These are phyloP conservation scores for Regulus satrapa DNA, from an alignment of 2,113 vertebrate species.

Conservation along the genomic window DNA sequence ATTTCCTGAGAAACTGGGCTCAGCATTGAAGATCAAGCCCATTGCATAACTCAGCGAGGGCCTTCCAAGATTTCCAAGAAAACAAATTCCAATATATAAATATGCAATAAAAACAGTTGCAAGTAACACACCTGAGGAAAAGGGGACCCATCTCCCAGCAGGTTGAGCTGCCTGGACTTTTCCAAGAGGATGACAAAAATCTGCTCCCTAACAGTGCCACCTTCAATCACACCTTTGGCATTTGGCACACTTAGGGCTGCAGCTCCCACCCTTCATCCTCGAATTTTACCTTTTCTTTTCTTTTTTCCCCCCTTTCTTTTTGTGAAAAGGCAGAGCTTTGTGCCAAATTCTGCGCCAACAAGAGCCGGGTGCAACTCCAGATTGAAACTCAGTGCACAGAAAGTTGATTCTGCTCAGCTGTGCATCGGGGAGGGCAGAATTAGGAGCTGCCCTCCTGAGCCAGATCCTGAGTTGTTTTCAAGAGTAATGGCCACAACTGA, in stretches of 20 bases:
- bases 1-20: not conserved
- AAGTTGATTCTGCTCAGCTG: accelerated
- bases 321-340: not conserved
- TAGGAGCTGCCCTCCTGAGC: not conserved
- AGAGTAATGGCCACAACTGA: not conserved
- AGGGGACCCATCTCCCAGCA: not conserved
- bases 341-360: not conserved
- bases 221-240: not conserved
- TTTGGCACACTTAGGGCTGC: not conserved
- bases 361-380: not conserved
- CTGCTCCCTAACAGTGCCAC: not conserved
- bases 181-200: not conserved
- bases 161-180: not conserved
- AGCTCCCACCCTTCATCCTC: not conserved
- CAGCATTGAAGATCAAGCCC: not conserved
- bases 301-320: no score
- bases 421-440: no score
- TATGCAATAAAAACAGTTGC: not conserved
- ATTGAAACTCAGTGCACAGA: accelerated
- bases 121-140: accelerated
- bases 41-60: accelerated
- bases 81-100: no score
- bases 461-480: not conserved
- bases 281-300: accelerated
- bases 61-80: not conserved